Conservation (phyloP, 1,140 invertebrate species). For the Ceratoteleas bidentatus region DNA sequence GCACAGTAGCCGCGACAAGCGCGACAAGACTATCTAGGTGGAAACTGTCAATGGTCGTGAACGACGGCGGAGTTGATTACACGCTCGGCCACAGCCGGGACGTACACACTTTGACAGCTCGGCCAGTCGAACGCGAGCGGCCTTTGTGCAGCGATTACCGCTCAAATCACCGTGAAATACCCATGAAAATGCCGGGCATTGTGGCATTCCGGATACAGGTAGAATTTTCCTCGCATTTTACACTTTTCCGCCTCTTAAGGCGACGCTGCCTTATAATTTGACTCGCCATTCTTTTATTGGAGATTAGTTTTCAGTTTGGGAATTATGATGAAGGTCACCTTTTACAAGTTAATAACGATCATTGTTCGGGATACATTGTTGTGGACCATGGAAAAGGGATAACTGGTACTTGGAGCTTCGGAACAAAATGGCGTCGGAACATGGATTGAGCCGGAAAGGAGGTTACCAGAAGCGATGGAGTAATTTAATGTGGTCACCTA, state of each 20-base stretch:
- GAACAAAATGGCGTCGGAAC: no score
- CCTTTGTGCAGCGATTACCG: conserved; percentile 78
- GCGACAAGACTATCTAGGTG: conserved; percentile 43
- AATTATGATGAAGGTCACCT: background rate
- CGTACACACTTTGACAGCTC: conserved; percentile 69
- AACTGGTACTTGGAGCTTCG: no score
- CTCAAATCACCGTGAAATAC: conserved; percentile 78
- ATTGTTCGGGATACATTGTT: no score
- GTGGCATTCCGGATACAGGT: conserved; percentile 64
- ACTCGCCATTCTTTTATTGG: conserved; percentile 20
- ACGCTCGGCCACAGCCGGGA: conserved; percentile 57
- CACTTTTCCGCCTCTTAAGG: conserved; percentile 45
- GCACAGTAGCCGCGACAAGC: conserved; percentile 51
- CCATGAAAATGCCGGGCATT: conserved; percentile 73
- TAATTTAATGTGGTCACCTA: no score
- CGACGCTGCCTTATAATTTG: conserved; percentile 40
- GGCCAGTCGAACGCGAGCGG: conserved; percentile 43
- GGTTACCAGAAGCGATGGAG: no score
- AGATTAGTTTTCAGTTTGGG: conserved; percentile 3
- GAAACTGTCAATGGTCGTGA: conserved; percentile 52
- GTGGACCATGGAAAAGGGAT: no score
- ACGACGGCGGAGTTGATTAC: conserved; percentile 70
- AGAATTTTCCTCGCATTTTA: conserved; percentile 59
- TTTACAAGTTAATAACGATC: no score
- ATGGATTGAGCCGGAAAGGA: no score